These are phyloP conservation scores for Spodoptera littoralis DNA, from an alignment of 2,888 invertebrate species.

Conservation along the genomic window DNA sequence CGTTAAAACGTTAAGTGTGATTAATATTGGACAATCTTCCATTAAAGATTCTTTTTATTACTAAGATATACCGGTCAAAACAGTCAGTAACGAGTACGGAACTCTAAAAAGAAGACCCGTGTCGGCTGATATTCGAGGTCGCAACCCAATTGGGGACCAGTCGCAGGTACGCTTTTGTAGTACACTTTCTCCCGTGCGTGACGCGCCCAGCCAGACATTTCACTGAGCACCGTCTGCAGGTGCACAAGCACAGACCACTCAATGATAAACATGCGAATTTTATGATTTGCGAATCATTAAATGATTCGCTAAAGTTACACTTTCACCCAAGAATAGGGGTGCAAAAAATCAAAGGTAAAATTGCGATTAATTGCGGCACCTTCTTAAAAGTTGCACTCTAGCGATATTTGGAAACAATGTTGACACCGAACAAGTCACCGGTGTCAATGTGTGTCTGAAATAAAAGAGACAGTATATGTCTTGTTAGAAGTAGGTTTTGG, in stretches of 20 bases:
- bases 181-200: constrained; percentile 87
- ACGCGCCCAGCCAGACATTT: constrained; percentile 80
- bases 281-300: constrained; percentile 64
- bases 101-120: constrained; percentile 72
- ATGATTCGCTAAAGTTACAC: constrained; percentile 69
- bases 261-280: constrained; percentile 65
- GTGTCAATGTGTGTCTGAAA: constrained; percentile 27
- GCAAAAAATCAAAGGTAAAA: constrained; percentile 51
- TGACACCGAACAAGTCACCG: constrained; percentile 33
- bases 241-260: constrained; percentile 61
- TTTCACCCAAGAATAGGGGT: constrained; percentile 67
- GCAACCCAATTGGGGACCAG: constrained; percentile 86
- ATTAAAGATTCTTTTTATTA: not conserved
- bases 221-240: constrained; percentile 71
- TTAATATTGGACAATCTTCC: not conserved
- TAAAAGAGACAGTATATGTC: constrained; percentile 56
- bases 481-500: constrained; percentile 70
- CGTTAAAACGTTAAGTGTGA: not conserved
- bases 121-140: constrained; percentile 83
- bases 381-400: constrained; percentile 46
- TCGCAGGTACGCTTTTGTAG: constrained; percentile 81
- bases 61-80: not conserved
- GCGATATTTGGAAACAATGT: constrained; percentile 36
- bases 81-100: constrained; percentile 40
- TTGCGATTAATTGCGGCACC: constrained; percentile 48